Conservation (phyloP, 2,113 vertebrate species). For the Anser cygnoides region DNA sequence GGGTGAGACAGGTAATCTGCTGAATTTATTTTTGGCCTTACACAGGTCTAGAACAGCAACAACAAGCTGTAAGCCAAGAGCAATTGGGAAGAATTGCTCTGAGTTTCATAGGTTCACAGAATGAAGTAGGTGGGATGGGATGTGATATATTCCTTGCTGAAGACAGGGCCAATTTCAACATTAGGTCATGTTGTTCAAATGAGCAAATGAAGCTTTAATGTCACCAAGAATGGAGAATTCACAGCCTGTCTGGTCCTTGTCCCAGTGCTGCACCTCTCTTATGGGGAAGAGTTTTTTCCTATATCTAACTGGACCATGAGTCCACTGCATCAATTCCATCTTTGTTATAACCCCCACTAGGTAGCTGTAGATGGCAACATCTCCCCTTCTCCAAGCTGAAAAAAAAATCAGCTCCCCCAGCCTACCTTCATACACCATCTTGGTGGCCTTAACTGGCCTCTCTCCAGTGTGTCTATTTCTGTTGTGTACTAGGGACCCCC, state of each 20-base stretch:
- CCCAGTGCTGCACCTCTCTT: not conserved
- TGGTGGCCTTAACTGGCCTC: too few species aligned
- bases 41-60: not conserved
- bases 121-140: not conserved
- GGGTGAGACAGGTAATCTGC: not conserved
- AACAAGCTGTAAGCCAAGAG: not conserved
- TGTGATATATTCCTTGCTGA: not conserved
- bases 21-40: not conserved
- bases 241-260: not conserved
- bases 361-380: not conserved
- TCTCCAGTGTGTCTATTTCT: not conserved
- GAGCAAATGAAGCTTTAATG: not conserved
- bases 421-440: not conserved
- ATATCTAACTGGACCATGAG: not conserved
- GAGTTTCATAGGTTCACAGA: not conserved
- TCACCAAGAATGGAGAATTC: not conserved
- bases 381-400: not conserved
- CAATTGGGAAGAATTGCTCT: not conserved
- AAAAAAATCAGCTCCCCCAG: not conserved
- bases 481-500: not conserved
- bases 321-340: not conserved
- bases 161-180: not conserved
- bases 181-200: not conserved
- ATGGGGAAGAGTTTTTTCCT: not conserved
- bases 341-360: not conserved